These are phyloP conservation scores for Spizella passerina DNA, from an alignment of 2,797 vertebrate genomes.

Conservation along the genomic window DNA sequence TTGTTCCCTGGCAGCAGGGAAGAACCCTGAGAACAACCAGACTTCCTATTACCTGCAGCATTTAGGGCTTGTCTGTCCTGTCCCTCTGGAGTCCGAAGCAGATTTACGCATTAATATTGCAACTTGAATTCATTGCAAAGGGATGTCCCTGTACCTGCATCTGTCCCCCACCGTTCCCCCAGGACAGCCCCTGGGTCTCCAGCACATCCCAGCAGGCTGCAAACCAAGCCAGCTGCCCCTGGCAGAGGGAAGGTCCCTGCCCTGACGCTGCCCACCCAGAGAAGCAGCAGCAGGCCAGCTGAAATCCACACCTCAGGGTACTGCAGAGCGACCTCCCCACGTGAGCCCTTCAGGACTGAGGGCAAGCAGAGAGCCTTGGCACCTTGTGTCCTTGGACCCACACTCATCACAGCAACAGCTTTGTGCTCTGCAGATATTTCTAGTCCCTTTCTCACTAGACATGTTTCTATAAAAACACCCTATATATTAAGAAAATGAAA, in stretches of 20 bases:
- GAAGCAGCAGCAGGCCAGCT: not conserved
- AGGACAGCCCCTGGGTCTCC: rapidly evolving
- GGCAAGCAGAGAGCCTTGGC: not conserved
- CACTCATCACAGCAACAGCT: not conserved
- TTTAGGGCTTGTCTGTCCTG: not conserved
- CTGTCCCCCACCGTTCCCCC: rapidly evolving
- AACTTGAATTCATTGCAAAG: not conserved
- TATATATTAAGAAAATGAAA: not conserved
- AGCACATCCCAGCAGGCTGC: not conserved
- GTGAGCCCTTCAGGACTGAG: rapidly evolving
- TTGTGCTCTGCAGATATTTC: not conserved
- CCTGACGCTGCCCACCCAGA: not conserved
- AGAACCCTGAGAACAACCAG: not conserved
- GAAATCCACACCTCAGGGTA: not conserved
- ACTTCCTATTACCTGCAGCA: not conserved
- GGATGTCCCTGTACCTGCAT: rapidly evolving
- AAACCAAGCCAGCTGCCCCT: rapidly evolving
- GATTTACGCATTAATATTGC: not conserved
- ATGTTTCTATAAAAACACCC: not conserved
- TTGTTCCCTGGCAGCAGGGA: not conserved
- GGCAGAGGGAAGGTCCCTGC: not conserved
- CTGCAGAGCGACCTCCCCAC: rapidly evolving
- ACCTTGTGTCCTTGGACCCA: not conserved
- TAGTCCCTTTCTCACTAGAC: not conserved
- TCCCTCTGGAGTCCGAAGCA: not conserved